A percentile compares a stretch with the other conserved stretches of the same genome.
These are phyloP conservation scores for Cuculus canorus DNA, from an alignment of 2,797 vertebrate species.

Conservation along the genomic window DNA sequence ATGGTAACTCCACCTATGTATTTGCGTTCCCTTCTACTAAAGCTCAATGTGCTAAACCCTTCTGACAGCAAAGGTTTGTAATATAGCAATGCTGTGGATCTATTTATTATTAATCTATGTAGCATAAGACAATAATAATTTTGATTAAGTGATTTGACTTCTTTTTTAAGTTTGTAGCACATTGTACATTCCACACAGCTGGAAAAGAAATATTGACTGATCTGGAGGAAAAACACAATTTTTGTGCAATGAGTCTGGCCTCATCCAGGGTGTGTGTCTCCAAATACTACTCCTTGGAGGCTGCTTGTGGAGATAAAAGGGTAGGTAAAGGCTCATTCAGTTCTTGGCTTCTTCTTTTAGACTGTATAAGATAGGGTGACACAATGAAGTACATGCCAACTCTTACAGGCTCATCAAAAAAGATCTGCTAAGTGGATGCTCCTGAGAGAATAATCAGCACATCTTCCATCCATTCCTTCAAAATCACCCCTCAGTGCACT, in stretches of 20 bases:
- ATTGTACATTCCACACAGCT: not conserved
- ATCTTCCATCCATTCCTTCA: not conserved
- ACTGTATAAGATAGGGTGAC: not conserved
- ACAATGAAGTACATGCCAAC: not conserved
- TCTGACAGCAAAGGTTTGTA: not conserved
- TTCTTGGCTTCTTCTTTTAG: not conserved
- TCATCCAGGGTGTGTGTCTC: not conserved
- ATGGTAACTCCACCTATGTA: not conserved
- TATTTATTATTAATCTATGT: not conserved
- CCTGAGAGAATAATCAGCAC: not conserved
- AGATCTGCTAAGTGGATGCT: not conserved
- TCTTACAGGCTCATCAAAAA: not conserved
- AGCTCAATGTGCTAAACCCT: not conserved
- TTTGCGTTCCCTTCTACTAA: not conserved
- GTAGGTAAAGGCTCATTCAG: not conserved
- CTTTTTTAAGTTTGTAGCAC: not conserved
- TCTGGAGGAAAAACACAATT: not conserved
- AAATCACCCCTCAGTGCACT: not conserved
- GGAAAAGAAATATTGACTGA: not conserved
- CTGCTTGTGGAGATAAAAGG: not conserved
- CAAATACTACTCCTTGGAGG: not conserved
- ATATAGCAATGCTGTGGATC: not conserved
- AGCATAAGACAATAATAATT: not conserved
- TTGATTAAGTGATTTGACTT: not conserved
- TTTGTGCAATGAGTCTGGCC: not conserved